Evolutionary conservation across 2,113 vertebrate genomes (phyloP), one percentile per base, ranked within the genome.

Genomic region (Calonectris borealis): DNA sequence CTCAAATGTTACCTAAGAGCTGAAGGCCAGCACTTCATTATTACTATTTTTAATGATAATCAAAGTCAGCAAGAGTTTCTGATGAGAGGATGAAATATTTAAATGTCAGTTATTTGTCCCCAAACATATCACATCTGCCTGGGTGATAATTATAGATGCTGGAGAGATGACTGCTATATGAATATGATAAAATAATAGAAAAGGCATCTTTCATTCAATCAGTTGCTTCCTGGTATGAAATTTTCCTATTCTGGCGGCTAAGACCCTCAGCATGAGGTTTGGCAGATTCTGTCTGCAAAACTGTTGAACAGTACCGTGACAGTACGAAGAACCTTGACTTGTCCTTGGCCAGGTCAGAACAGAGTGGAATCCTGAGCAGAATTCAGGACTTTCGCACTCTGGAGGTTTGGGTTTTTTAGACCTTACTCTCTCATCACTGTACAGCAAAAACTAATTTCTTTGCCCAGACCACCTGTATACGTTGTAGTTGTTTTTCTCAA

Each of bases 141-240:
- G 52, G 77, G 12, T 79, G 75, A 88, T 68, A 84, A 80, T 93
- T 91, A 80, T 18, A 92, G 34, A 44, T 93, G 9, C 76, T 88
- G 89, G 92, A 97, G 90, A 93, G 57, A 83, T 76, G 79, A 71
- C 34, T 95, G 84, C 65, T 92, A 92, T 96, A 95, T 86, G 58
- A 97, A 88, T 93, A 85, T 90, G 76, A 95, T 94, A 68, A 86
- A 92, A 95, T 11, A 16, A 40, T 20, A 73, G 48, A 96, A 79
- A 73, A 64, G 71, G 38, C 58, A 83, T 36, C 87, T 94, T 92
- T 95, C 78, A 92, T 89, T 96, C 48, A 91, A 13, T 88, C 11
- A 32, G 22, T 80, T 91, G 0, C 9, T 77, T 78, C 7, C 64
- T 38, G 3, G 5, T 48, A 54, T 27, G 49, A 58, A 62, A 26